Evolutionary conservation across 2,888 invertebrate genomes (phyloP), one percentile per base, ranked within the genome.

Genomic region (Pollenia griseotomentosa): DNA sequence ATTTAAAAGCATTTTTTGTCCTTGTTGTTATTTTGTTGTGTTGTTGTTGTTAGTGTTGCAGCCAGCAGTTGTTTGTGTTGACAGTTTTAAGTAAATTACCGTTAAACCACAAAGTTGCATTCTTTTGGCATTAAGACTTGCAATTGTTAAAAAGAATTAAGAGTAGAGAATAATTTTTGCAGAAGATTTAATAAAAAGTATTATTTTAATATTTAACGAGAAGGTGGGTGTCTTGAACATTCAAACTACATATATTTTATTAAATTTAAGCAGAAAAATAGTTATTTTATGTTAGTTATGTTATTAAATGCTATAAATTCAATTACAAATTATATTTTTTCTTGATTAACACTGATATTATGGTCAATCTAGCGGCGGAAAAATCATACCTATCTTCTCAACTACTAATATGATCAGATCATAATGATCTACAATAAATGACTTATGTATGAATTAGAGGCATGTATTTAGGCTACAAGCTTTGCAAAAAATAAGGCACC

Each of bases 1-100:
- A 77, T 77, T 77, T 75, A 61, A 75, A 63, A 70, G 61, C 55
- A 55, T 70, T 77, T 83, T 51, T 70, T 61, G 51, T 48, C 51
- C 66, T 66, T 59, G 40, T 55, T 66, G 44, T 6, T n/a, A 14
- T 48, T 33, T 3, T 9, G 11, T 59, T 23, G n/a, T 42, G 42
- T 19, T 57, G 11, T 14, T 9, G 12, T 16, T n/a, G 33, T 33
- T 2, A 33, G 33, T 33, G 33, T 57, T 66, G 2, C 23, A 46
- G 11, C 0, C 48, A 59, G 23, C 42, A n/a, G 23, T 66, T 66
- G 53, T 55, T 77, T 46, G 40, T 16, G 55, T 66, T 46, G 77
- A 57, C 66, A 78, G 40, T 57, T 48, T 57, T n/a, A 23, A 77
- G 53, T 65, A 63, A 77, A 23, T 53, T 19, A 14, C 8, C 33